Evolutionary conservation across 2,797 vertebrate species (phyloP).

Genomic region (Taenioides sp.): DNA sequence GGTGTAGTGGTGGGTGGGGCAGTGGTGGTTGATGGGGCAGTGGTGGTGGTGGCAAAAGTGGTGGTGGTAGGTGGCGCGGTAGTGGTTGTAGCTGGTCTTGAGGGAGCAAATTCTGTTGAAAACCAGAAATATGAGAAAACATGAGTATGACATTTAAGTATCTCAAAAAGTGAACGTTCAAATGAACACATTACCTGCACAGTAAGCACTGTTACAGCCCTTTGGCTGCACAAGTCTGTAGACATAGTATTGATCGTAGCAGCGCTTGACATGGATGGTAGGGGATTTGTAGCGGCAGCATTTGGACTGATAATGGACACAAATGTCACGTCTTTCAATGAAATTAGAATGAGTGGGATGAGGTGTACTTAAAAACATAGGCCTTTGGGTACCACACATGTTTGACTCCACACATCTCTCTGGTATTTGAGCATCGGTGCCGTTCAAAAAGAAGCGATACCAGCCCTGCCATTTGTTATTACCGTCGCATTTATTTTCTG

Average conservation of each 20-base stretch:
- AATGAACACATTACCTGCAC: conserved; percentile 51
- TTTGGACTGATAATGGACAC: rapidly evolving
- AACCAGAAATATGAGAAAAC: neutral
- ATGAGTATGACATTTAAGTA: neutral
- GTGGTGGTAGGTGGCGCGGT: neutral
- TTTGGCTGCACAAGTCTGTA: conserved; percentile 55
- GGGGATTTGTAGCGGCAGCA: neutral
- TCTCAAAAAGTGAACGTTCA: neutral
- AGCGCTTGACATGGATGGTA: conserved; percentile 63
- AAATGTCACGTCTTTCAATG: conserved; percentile 47
- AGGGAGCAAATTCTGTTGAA: conserved; percentile 17
- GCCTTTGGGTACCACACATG: conserved; percentile 55
- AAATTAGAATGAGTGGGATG: conserved; percentile 41
- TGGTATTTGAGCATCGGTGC: conserved; percentile 50
- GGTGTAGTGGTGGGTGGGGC: neutral
- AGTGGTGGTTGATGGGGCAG: neutral
- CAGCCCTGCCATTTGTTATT: conserved; percentile 50
- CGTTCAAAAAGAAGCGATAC: conserved; percentile 59
- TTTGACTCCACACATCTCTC: conserved; percentile 36
- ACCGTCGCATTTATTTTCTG: conserved; percentile 21
- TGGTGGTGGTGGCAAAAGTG: neutral
- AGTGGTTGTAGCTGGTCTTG: neutral
- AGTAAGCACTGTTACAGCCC: conserved; percentile 22
- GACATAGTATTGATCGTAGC: conserved; percentile 56
- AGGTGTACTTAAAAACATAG: conserved; percentile 51